A percentile compares a stretch with the other conserved stretches of the same genome.
These are phyloP conservation scores for Apodemus speciosus DNA, from an alignment of 2,113 vertebrate genomes.

Conservation along the genomic window DNA sequence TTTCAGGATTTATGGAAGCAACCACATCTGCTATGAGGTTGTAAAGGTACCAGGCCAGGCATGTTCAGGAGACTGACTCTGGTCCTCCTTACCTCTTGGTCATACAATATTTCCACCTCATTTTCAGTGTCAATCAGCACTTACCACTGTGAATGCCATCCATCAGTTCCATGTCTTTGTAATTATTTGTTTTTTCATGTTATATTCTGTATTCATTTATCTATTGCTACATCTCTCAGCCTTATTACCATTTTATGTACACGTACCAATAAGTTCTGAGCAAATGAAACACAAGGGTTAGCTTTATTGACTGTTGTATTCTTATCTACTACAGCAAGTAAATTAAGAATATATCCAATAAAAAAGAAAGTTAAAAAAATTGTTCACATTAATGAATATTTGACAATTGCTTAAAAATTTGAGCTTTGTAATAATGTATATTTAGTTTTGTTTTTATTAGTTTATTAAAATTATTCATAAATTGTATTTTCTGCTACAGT, in stretches of 20 bases:
- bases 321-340: background rate
- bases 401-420: constrained; percentile 50
- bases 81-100: background rate
- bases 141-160: background rate
- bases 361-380: too few species aligned
- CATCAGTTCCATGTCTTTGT: background rate
- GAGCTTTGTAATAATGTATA: constrained; percentile 72
- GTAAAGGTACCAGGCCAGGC: background rate
- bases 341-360: too few species aligned
- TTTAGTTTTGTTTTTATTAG: constrained; percentile 59
- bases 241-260: background rate
- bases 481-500: constrained; percentile 66
- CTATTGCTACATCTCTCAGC: background rate
- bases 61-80: background rate
- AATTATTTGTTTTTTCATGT: background rate
- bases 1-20: background rate
- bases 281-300: background rate
- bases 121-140: background rate
- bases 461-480: constrained; percentile 68
- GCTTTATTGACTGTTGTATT: background rate
- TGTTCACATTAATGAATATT: constrained; percentile 60
- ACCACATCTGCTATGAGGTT: background rate
- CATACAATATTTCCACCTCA: background rate
- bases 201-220: background rate
- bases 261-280: background rate